Conservation (phyloP, 2,113 vertebrate species). For the Colinus virginianus region DNA sequence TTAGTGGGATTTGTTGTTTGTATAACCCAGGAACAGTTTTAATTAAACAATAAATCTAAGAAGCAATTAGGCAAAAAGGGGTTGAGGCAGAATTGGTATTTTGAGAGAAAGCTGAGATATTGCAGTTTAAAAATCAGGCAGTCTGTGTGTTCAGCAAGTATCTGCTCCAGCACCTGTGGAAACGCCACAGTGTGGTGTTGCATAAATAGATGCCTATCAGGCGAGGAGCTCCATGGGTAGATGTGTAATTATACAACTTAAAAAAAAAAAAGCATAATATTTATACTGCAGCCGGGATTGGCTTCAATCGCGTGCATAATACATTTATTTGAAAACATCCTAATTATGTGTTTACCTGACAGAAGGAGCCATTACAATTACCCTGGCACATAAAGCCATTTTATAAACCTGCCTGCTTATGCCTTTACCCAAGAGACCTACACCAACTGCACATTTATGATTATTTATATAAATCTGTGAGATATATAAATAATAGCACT, state of each 20-base stretch:
- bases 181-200: conserved; percentile 52
- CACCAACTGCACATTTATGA: conserved; percentile 47
- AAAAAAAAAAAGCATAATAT: conserved; percentile 51
- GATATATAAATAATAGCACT: conserved; percentile 39
- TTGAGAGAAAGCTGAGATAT: conserved; percentile 63
- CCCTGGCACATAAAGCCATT: conserved; percentile 45
- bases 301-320: conserved; percentile 75
- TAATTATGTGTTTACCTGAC: conserved; percentile 75
- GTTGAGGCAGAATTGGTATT: conserved; percentile 61
- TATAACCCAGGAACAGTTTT: conserved; percentile 58
- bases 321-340: conserved; percentile 75
- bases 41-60: conserved; percentile 75
- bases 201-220: conserved; percentile 71
- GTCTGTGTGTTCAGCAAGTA: conserved; percentile 54
- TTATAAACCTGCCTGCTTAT: conserved; percentile 65
- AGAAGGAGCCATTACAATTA: conserved; percentile 70
- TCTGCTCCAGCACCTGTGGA: conserved; percentile 56
- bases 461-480: conserved; percentile 46
- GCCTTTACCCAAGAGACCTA: conserved; percentile 53
- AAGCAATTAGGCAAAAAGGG: conserved; percentile 68
- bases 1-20: conserved; percentile 69
- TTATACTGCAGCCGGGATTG: conserved; percentile 60
- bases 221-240: conserved; percentile 58
- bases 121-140: conserved; percentile 43
- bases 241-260: conserved; percentile 66